Evolutionary conservation across 1,140 invertebrate genomes (phyloP).

Genomic region (Conopomorpha cramerella): DNA sequence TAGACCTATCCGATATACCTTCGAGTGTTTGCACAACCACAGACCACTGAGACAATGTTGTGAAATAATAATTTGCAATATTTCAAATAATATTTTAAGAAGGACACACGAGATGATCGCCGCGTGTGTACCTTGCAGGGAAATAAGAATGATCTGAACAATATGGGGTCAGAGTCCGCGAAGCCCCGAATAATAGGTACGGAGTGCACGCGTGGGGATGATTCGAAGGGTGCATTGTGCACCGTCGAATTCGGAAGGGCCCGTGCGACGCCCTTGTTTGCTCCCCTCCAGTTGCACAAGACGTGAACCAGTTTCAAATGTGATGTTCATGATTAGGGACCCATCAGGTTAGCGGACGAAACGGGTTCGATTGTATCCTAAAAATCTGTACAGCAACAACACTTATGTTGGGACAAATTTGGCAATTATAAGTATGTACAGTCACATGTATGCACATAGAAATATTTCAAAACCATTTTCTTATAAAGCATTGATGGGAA

Average conservation of each 20-base stretch:
- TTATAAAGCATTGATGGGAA: too few relatives aligned
- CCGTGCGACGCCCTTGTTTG: constrained; percentile 48
- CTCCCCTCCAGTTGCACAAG: constrained; percentile 54
- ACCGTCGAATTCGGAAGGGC: constrained; percentile 55
- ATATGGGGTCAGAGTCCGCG: constrained; percentile 50
- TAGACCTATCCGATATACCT: constrained; percentile 33
- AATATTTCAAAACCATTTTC: too few relatives aligned
- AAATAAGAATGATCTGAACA: constrained; percentile 39
- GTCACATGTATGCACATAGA: too few relatives aligned
- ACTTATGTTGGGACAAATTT: too few relatives aligned
- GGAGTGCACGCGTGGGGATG: constrained; percentile 55
- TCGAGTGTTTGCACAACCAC: constrained; percentile 26
- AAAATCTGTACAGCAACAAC: too few relatives aligned
- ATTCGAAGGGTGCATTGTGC: constrained; percentile 58
- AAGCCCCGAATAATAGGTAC: constrained; percentile 56
- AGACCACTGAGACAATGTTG: constrained; percentile 4
- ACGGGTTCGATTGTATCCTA: too few relatives aligned
- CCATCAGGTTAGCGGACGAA: too few relatives aligned
- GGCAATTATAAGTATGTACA: too few relatives aligned
- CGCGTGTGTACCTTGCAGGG: constrained; percentile 43
- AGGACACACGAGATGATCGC: constrained; percentile 22
- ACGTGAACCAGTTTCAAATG: constrained; percentile 57
- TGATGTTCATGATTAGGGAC: constrained; percentile 48
- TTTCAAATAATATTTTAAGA: too few relatives aligned
- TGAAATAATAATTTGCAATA: too few relatives aligned